A percentile compares a stretch with the other conserved stretches of the same genome.
phyloP scores from a whole-genome alignment of 2,797 vertebrate genomes.

The Remorina albescens region DNA sequence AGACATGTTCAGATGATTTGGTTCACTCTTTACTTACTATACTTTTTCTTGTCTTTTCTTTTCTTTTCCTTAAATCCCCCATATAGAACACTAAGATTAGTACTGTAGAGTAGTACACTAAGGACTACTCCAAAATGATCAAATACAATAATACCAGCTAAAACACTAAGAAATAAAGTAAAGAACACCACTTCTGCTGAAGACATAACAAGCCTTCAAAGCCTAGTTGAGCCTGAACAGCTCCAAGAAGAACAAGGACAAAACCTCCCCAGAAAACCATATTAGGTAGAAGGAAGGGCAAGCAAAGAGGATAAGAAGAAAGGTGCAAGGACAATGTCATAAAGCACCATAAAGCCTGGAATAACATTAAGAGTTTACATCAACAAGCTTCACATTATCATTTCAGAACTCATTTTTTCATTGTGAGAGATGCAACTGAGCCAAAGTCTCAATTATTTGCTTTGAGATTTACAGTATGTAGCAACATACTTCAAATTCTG shows the following conservation, averaged over 20 bases:
- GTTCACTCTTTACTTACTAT: too few relatives aligned
- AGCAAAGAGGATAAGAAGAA: slow-evolving; percentile 2
- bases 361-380: slow-evolving; percentile 5
- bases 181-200: slow-evolving; percentile 11
- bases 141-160: slow-evolving; percentile 2
- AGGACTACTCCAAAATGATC: not conserved
- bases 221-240: slow-evolving; percentile 19
- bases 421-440: not conserved
- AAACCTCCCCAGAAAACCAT: slow-evolving; percentile 29
- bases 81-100: too few relatives aligned
- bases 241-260: slow-evolving; percentile 5
- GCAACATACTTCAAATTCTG: slow-evolving; percentile 1
- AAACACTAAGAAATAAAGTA: slow-evolving; percentile 9
- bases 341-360: slow-evolving; percentile 7
- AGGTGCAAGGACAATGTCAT: slow-evolving; percentile 17
- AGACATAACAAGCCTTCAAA: slow-evolving; percentile 23
- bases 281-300: slow-evolving; percentile 28
- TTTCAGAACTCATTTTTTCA: not conserved
- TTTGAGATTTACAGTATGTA: slow-evolving; percentile 8
- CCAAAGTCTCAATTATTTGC: slow-evolving; percentile 2
- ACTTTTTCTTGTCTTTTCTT: too few relatives aligned
- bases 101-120: too few relatives aligned
- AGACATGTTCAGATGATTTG: too few relatives aligned
- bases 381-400: not conserved
- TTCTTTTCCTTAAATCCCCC: too few relatives aligned